Evolutionary conservation across 2,888 invertebrate genomes (phyloP).

Genomic region (Podotricha telesiphe): DNA sequence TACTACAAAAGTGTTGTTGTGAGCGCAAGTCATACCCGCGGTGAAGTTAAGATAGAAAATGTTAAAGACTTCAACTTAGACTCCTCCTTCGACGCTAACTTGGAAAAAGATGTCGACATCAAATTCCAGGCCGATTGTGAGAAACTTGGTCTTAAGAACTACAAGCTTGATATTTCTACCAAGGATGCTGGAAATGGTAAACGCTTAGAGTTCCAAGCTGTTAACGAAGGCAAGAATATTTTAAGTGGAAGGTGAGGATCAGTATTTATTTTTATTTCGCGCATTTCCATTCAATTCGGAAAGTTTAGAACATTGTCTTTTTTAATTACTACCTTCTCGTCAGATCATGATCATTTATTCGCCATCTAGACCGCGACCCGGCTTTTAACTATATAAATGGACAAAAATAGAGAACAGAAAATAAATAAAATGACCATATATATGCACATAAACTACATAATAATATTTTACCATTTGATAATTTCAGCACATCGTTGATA

Average conservation of each 20-base stretch:
- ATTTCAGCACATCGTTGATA: conserved; percentile 85
- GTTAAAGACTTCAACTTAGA: conserved; percentile 81
- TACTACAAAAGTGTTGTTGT: conserved; percentile 68
- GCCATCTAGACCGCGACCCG: too few relatives aligned
- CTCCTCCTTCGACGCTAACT: conserved; percentile 78
- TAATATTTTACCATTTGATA: neutral
- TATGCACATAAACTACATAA: neutral
- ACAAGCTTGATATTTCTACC: conserved; percentile 85
- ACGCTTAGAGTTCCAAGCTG: conserved; percentile 85
- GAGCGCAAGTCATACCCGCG: conserved; percentile 83
- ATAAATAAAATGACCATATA: neutral
- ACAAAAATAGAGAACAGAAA: neutral
- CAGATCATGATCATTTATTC: too few relatives aligned
- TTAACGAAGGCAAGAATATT: conserved; percentile 86
- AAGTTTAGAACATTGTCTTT: too few relatives aligned
- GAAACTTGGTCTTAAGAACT: conserved; percentile 85
- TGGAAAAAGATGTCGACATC: conserved; percentile 86
- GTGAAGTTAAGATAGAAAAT: conserved; percentile 82
- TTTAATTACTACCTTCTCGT: too few relatives aligned
- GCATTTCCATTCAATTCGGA: neutral
- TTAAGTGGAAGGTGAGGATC: conserved; percentile 86
- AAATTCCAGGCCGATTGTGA: conserved; percentile 85
- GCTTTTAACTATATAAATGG: too few relatives aligned
- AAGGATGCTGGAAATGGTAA: conserved; percentile 85
- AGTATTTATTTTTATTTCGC: neutral